phyloP scores from a whole-genome alignment of 2,797 vertebrate species.

The Schizopygopsis malacanthus region DNA sequence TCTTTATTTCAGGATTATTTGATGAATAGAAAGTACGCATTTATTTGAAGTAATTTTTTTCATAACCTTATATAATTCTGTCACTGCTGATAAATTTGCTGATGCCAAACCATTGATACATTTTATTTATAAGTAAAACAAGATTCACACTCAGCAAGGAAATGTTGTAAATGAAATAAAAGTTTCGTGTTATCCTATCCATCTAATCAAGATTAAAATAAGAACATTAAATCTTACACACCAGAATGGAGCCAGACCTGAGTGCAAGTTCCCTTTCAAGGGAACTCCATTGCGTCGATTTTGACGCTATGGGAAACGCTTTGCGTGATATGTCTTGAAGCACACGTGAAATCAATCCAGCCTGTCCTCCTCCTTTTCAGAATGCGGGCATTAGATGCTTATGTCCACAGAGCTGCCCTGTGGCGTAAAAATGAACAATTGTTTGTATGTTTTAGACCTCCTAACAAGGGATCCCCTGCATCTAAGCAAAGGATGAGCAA shows the following conservation, averaged over 20 bases:
- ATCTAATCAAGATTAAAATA: background rate
- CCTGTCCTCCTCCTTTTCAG: too few relatives aligned
- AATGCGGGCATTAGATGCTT: too few relatives aligned
- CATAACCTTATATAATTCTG: background rate
- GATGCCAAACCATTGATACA: background rate
- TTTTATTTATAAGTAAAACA: background rate
- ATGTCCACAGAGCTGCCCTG: too few relatives aligned
- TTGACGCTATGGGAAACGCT: too few relatives aligned
- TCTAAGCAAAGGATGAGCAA: too few relatives aligned
- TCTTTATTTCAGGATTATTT: background rate
- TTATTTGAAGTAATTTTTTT: background rate
- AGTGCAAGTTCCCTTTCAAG: background rate
- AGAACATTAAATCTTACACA: background rate
- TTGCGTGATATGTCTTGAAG: too few relatives aligned
- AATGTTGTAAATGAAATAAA: background rate
- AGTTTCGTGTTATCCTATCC: background rate
- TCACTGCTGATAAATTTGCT: background rate
- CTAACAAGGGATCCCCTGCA: too few relatives aligned
- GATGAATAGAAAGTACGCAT: background rate
- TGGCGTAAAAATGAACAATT: too few relatives aligned
- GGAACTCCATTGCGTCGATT: too few relatives aligned
- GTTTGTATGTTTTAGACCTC: too few relatives aligned
- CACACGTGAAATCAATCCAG: too few relatives aligned
- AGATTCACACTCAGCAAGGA: background rate
- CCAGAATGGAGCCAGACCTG: background rate